Evolutionary conservation across 2,888 invertebrate genomes (phyloP), one percentile per base, ranked within the genome.

Genomic region (Drosophila cracens): DNA sequence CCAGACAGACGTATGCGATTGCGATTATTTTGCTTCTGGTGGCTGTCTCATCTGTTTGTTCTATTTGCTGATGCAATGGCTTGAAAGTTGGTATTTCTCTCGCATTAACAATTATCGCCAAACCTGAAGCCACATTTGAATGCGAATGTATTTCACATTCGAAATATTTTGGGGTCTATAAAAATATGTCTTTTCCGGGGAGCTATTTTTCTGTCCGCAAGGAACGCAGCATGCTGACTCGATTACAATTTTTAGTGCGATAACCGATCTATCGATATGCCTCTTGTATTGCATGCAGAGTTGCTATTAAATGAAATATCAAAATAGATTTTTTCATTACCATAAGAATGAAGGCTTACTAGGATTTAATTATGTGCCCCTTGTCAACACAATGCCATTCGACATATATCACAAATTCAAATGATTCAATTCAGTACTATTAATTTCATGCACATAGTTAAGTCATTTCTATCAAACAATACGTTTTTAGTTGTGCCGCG

Each of bases 221-320:
- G 64, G 63, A 78, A 78, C 78, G 78, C 81, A 81, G 81, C 78
- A 78, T 78, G 78, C 61, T 67, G 71, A 77, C 36, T 67, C 81
- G 77, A 81, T 77, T 40, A 46, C 46, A 66, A 40, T 25, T 48
- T 46, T n/a, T 36, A 16, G 36, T 70, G 53, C 81, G 61, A 76
- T 76, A 67, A 21, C 18, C n/a, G 10, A 46, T 10, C 4, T 58
- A 63, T 70, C 77, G 77, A 81, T 70, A 59, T 0, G 1, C 46
- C 29, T 13, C 5, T 38, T 21, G 16, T n/a, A 10, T 3, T 13
- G n/a, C 27, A n/a, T 25, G 18, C 81, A 80, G 65, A 52, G 81
- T 63, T 76, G 76, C 31, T 8, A 46, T 7, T 51, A 29, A 29
- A n/a, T 40, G 1, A 10, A 27, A 29, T 18, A 18, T 34, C 49